Conservation (phyloP, 2,888 invertebrate genomes). For the Dimorphilus gyrociliatus region DNA sequence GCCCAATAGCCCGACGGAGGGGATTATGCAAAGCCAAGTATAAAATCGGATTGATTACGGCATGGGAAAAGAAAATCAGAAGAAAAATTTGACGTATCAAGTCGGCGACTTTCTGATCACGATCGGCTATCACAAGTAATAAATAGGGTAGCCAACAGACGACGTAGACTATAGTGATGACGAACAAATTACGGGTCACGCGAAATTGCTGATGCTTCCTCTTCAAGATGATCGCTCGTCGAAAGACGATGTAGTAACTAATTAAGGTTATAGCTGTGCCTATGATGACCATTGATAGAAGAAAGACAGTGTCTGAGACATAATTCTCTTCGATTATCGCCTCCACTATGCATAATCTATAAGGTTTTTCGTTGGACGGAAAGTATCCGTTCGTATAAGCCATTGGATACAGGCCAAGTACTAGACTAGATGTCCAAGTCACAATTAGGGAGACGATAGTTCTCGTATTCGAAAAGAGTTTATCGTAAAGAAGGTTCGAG, state of each 20-base stretch:
- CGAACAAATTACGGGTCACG: constrained; percentile 4
- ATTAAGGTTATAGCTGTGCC: constrained; percentile 2
- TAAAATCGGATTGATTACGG: constrained; percentile 5
- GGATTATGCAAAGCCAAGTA: constrained; percentile 5
- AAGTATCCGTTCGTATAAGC: no score
- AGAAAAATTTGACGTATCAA: constrained; percentile 2
- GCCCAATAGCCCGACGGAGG: no score
- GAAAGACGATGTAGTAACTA: constrained; percentile 4
- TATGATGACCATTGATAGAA: constrained; percentile 3
- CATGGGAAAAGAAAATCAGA: constrained; percentile 3
- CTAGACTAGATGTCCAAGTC: constrained; percentile 3
- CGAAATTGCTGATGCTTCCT: neutral
- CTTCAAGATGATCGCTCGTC: neutral
- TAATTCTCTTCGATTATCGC: neutral
- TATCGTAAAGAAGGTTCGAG: neutral
- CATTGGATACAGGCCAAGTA: constrained; percentile 1
- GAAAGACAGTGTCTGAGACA: neutral
- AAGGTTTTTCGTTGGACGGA: constrained; percentile 1
- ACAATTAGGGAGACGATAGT: constrained; percentile 2
- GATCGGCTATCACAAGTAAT: constrained; percentile 2
- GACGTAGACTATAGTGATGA: constrained; percentile 4
- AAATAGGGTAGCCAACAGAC: constrained; percentile 6
- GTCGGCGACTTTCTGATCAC: neutral
- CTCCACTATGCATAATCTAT: constrained; percentile 1
- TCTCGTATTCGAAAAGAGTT: constrained; percentile 1